These are phyloP conservation scores for Crambe crambe DNA, from an alignment of 37 sponge, comb jelly and placozoan species.

Conservation along the genomic window DNA sequence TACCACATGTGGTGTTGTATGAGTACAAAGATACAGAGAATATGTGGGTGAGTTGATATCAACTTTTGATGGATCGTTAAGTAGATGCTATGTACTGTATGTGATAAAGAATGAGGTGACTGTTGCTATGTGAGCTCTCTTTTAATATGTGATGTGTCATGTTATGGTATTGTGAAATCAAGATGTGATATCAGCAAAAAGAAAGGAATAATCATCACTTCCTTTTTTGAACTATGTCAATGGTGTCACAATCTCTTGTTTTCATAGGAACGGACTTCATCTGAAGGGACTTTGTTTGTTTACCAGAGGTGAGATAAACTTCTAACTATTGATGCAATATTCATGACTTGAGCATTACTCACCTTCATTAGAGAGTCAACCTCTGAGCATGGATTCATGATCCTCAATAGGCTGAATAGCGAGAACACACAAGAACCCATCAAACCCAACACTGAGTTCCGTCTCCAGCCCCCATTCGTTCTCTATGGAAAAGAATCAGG, in stretches of 20 bases:
- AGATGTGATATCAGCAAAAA: too few relatives aligned
- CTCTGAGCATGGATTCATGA: conserved; percentile 32
- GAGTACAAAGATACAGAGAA: conserved; percentile 25
- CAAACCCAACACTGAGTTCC: conserved; percentile 28
- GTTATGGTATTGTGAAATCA: background rate
- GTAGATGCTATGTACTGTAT: background rate
- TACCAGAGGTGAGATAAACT: conserved; percentile 12
- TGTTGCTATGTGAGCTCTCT: too few relatives aligned
- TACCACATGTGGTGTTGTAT: conserved; percentile 63
- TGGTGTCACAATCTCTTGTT: background rate
- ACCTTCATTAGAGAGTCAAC: conserved; percentile 26
- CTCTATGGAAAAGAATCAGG: conserved; percentile 32
- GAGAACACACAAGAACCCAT: conserved; percentile 37
- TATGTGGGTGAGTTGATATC: conserved; percentile 57
- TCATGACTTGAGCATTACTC: too few relatives aligned
- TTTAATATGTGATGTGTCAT: background rate
- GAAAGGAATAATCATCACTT: too few relatives aligned
- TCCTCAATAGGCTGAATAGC: conserved; percentile 68
- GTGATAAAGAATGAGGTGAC: too few relatives aligned
- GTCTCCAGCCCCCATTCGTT: conserved; percentile 47
- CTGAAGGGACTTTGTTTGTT: conserved; percentile 71
- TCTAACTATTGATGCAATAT: too few relatives aligned
- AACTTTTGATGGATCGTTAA: background rate
- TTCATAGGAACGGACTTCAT: conserved; percentile 59
- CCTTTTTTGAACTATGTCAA: too few relatives aligned